A percentile compares a stretch with the other conserved stretches of the same genome.
These are phyloP conservation scores for Patiria pectinifera DNA, from an alignment of 53 echinoderm and acorn worm species.

Conservation along the genomic window DNA sequence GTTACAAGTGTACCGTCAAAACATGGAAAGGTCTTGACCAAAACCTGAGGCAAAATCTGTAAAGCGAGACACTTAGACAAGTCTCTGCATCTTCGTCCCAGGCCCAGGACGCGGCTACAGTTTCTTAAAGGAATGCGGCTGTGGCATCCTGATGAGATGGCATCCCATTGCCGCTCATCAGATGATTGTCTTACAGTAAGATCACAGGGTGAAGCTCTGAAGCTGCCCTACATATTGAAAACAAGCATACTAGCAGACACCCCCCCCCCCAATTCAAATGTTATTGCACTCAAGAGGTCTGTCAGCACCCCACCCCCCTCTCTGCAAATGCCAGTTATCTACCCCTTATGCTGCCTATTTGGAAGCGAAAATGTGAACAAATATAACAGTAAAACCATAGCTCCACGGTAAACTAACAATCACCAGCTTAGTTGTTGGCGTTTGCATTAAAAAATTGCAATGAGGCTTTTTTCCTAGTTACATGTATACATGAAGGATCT, in stretches of 20 bases:
- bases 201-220: conserved; percentile 45
- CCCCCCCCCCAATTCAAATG: background rate
- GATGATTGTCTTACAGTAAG: conserved; percentile 35
- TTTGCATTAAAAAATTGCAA: background rate
- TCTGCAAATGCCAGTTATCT: too few relatives aligned
- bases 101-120: conserved; percentile 27
- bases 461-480: too few relatives aligned
- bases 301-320: too few relatives aligned
- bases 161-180: background rate
- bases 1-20: background rate
- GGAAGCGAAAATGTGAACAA: too few relatives aligned
- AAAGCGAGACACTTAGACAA: conserved; percentile 6
- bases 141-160: conserved; percentile 1
- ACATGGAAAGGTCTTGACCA: background rate
- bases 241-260: too few relatives aligned
- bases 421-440: too few relatives aligned
- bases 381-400: too few relatives aligned
- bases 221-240: conserved; percentile 18
- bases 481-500: too few relatives aligned
- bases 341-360: too few relatives aligned
- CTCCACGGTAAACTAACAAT: background rate
- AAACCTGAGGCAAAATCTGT: background rate
- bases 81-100: background rate
- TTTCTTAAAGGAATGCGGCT: conserved; percentile 11
- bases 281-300: too few relatives aligned